phyloP scores from a whole-genome alignment of 2,888 invertebrate species.

The Drosophila macrospina region DNA sequence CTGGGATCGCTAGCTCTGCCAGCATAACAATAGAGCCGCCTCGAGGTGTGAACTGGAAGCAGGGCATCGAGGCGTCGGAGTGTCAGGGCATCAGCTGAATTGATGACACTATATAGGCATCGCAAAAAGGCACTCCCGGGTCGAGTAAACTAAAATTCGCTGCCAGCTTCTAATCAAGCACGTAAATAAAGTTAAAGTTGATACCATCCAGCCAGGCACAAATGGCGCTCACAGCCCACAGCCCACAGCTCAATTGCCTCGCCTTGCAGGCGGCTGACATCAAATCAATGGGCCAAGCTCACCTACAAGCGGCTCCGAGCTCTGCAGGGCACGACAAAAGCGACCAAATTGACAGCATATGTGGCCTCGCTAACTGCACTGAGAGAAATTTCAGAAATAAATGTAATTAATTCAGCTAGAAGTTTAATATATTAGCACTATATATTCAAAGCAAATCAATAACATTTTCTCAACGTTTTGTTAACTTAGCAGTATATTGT shows the following conservation, averaged over 20 bases:
- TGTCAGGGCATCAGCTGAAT: constrained; percentile 52
- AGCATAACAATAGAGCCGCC: constrained; percentile 54
- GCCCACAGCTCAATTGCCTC: constrained; percentile 52
- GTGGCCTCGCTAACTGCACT: constrained; percentile 36
- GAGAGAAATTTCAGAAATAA: too few species aligned
- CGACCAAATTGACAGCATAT: constrained; percentile 62
- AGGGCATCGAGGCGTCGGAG: too few species aligned
- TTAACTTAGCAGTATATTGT: background rate
- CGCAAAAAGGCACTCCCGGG: constrained; percentile 26
- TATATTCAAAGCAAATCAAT: too few species aligned
- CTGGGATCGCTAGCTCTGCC: constrained; percentile 29
- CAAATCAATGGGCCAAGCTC: constrained; percentile 67
- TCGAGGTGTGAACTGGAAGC: constrained; percentile 40
- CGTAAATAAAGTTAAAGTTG: constrained; percentile 80
- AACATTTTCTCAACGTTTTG: background rate
- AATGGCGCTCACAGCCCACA: constrained; percentile 36
- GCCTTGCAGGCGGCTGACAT: constrained; percentile 52
- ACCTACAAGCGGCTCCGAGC: constrained; percentile 18
- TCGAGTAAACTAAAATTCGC: constrained; percentile 18
- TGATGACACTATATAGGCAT: constrained; percentile 60
- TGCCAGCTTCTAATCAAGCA: constrained; percentile 74
- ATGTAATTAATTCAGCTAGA: too few species aligned
- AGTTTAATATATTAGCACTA: too few species aligned
- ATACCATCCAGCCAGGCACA: constrained; percentile 57
- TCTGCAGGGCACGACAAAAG: constrained; percentile 53